These are phyloP conservation scores for Bradypodion ventrale DNA, from an alignment of 2,797 vertebrate species.

Conservation along the genomic window DNA sequence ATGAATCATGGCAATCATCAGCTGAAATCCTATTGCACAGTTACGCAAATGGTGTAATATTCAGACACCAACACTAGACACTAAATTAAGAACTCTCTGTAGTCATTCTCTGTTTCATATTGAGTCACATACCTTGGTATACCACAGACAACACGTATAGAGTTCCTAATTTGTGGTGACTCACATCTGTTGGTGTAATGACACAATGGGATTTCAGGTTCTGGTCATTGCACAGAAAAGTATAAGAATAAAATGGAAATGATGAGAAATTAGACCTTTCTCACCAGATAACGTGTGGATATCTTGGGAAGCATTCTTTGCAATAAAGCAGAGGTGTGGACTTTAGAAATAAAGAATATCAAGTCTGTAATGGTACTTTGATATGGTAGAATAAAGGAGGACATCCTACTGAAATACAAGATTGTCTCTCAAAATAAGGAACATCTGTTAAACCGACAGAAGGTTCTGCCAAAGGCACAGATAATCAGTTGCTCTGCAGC, in stretches of 20 bases:
- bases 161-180: too few species aligned
- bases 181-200: too few species aligned
- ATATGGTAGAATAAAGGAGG: conserved; percentile 20
- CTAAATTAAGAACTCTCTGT: too few species aligned
- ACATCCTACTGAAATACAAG: background rate
- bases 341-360: background rate
- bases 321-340: background rate
- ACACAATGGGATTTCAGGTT: too few species aligned
- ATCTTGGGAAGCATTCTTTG: background rate
- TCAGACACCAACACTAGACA: too few species aligned
- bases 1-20: too few species aligned
- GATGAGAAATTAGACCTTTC: background rate
- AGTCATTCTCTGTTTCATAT: too few species aligned
- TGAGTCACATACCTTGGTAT: too few species aligned
- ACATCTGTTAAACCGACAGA: conserved; percentile 22
- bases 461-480: conserved; percentile 8
- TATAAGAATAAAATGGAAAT: background rate
- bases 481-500: conserved; percentile 18
- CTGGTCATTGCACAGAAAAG: background rate
- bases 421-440: conserved; percentile 6
- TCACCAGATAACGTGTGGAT: background rate
- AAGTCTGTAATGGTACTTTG: conserved; percentile 2
- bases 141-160: too few species aligned
- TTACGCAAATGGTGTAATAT: too few species aligned
- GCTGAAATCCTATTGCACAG: too few species aligned